These are phyloP conservation scores for Oncorhynchus nerka DNA, from an alignment of 2,113 vertebrate species.

Conservation along the genomic window DNA sequence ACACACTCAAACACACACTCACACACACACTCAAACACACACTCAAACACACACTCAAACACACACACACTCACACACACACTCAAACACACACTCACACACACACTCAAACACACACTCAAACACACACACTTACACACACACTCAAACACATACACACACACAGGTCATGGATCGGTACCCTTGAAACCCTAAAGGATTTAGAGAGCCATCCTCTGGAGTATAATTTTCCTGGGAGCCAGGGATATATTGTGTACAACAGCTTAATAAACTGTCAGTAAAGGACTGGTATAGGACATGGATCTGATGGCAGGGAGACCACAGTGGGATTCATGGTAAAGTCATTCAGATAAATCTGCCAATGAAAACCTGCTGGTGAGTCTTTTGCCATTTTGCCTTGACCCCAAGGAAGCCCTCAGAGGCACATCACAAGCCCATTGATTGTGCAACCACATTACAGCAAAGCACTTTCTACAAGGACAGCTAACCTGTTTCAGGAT, in stretches of 20 bases:
- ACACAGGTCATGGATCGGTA: background rate
- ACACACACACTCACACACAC: background rate
- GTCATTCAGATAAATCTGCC: background rate
- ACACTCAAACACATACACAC: background rate
- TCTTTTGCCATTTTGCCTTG: constrained; percentile 35
- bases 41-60: too few relatives aligned
- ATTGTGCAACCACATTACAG: constrained; percentile 31
- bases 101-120: background rate
- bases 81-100: background rate
- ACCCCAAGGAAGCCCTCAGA: constrained; percentile 22
- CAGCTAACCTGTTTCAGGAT: constrained; percentile 16
- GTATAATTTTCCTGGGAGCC: constrained; percentile 16
- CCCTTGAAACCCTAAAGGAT: background rate
- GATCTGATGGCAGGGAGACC: background rate
- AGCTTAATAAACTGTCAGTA: constrained; percentile 9
- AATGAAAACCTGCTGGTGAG: constrained; percentile 32
- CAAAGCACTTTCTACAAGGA: constrained; percentile 8
- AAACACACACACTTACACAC: background rate
- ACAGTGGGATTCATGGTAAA: constrained; percentile 7
- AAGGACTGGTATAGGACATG: background rate
- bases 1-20: background rate
- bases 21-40: too few relatives aligned
- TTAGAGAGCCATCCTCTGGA: background rate
- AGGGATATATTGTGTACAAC: constrained; percentile 36
- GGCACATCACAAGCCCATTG: background rate